A percentile compares a stretch with the other conserved stretches of the same genome.
phyloP scores from a whole-genome alignment of 2,113 vertebrate species.

The Sisor rabdophorus region DNA sequence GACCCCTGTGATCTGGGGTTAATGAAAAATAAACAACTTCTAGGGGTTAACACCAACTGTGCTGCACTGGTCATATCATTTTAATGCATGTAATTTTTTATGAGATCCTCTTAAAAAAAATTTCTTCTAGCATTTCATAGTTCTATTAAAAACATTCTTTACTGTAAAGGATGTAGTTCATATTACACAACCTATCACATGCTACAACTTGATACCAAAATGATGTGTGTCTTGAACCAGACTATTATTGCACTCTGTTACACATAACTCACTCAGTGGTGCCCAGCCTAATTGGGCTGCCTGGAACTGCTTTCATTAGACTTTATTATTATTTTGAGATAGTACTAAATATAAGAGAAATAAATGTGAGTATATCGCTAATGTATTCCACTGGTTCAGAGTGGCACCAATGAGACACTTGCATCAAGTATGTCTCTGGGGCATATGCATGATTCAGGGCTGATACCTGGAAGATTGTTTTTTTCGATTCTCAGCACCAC shows the following conservation, averaged over 20 bases:
- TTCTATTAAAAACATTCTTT: slow-evolving; percentile 20
- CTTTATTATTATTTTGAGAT: slow-evolving; percentile 39
- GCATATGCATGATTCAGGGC: neutral
- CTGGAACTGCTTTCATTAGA: slow-evolving; percentile 51
- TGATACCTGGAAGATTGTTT: too few species aligned
- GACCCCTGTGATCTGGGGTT: neutral
- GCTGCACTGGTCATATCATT: neutral
- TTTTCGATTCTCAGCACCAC: too few species aligned
- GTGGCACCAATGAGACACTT: slow-evolving; percentile 18
- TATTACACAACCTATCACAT: slow-evolving; percentile 26
- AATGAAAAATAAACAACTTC: neutral
- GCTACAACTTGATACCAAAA: slow-evolving; percentile 31
- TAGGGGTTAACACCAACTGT: neutral
- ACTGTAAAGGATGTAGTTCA: slow-evolving; percentile 35
- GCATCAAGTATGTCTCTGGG: slow-evolving; percentile 20
- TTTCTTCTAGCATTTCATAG: slow-evolving; percentile 4
- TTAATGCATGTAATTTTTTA: neutral
- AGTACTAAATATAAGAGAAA: slow-evolving; percentile 25
- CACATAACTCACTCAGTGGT: slow-evolving; percentile 39
- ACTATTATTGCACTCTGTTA: slow-evolving; percentile 19
- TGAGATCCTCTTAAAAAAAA: neutral
- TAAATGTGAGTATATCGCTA: slow-evolving; percentile 1
- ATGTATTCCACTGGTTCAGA: slow-evolving; percentile 31
- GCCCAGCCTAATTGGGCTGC: slow-evolving; percentile 29
- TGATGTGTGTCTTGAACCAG: slow-evolving; percentile 13